phyloP scores from a whole-genome alignment of 2,888 invertebrate genomes.

The Thalpophila matura region DNA sequence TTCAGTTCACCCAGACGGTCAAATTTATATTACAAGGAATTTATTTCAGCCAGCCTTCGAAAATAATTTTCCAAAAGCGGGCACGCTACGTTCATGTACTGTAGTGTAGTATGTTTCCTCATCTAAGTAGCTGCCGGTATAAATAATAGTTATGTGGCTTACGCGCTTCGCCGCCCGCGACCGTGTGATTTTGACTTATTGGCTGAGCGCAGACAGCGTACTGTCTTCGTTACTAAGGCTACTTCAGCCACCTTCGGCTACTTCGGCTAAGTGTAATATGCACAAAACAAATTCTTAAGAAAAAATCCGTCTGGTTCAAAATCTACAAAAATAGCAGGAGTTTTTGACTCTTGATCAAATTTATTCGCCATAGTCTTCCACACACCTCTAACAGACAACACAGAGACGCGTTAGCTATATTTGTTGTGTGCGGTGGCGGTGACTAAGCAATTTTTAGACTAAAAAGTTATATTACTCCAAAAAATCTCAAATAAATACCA shows the following conservation, averaged over 20 bases:
- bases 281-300: neutral
- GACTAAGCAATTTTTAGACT: too few relatives aligned
- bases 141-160: conserved; percentile 79
- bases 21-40: neutral
- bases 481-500: too few relatives aligned
- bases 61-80: neutral
- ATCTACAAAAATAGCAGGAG: too few relatives aligned
- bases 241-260: neutral
- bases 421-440: too few relatives aligned
- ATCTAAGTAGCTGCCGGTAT: conserved; percentile 78
- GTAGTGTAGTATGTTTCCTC: conserved; percentile 64
- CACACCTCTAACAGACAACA: too few relatives aligned
- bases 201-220: conserved; percentile 60
- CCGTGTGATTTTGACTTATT: conserved; percentile 85
- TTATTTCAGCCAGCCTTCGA: neutral
- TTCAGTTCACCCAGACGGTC: too few relatives aligned
- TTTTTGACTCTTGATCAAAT: too few relatives aligned
- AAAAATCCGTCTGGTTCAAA: too few relatives aligned
- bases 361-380: too few relatives aligned
- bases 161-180: conserved; percentile 78
- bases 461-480: too few relatives aligned
- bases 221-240: conserved; percentile 16
- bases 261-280: neutral
- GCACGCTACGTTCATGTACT: conserved; percentile 1
- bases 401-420: too few relatives aligned